phyloP scores from a whole-genome alignment of 1,140 invertebrate genomes.

The Pinna nobilis region DNA sequence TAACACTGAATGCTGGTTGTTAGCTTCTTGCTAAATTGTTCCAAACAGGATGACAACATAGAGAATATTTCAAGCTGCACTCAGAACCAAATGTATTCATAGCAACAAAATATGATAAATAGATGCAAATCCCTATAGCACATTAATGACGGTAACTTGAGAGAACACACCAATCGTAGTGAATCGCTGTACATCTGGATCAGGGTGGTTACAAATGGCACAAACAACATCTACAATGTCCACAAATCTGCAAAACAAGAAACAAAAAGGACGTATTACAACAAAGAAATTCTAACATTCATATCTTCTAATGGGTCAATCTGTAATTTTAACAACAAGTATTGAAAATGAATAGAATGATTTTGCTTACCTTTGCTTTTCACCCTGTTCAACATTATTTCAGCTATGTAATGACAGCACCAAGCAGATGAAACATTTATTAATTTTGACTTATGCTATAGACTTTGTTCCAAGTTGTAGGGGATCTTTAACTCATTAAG shows the following conservation, averaged over 20 bases:
- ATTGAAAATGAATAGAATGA: too few species aligned
- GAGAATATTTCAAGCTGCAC: neutral
- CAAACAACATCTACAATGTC: conserved; percentile 60
- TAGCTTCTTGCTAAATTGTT: neutral
- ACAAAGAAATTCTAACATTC: neutral
- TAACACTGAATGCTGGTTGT: neutral
- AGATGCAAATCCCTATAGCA: neutral
- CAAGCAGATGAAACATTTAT: too few species aligned
- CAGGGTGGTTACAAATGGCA: conserved; percentile 58
- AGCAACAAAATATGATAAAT: neutral
- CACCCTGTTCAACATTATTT: too few species aligned
- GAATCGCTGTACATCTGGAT: conserved; percentile 52
- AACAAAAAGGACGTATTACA: neutral
- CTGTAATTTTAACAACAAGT: too few species aligned
- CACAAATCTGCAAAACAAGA: conserved; percentile 50
- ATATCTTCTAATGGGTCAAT: neutral
- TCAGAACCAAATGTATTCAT: neutral
- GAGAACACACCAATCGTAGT: conserved; percentile 55
- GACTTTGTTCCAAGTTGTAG: too few species aligned
- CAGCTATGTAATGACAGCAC: too few species aligned
- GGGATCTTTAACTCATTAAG: too few species aligned
- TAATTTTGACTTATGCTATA: too few species aligned
- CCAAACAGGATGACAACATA: neutral
- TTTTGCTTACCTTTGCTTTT: too few species aligned
- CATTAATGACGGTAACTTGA: neutral